These are phyloP conservation scores for Lumbricus terrestris DNA, from an alignment of 2,888 invertebrate genomes.

Conservation along the genomic window DNA sequence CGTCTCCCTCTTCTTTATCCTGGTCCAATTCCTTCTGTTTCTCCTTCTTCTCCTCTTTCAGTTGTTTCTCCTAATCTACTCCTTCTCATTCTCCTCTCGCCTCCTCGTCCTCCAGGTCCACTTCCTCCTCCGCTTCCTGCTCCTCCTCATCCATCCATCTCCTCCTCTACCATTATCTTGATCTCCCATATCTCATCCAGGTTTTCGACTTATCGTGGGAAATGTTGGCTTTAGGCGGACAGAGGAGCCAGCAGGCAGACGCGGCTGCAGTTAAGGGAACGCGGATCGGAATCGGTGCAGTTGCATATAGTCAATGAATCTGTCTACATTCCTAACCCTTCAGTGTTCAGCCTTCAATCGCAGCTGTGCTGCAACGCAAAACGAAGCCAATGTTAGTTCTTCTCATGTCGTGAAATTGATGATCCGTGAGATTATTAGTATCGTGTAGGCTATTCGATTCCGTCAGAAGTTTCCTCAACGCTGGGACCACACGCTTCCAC, in stretches of 20 bases:
- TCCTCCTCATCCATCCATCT: background rate
- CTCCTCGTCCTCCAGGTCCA: background rate
- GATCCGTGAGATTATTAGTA: background rate
- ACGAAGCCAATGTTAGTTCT: background rate
- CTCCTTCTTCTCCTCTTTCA: too few species aligned
- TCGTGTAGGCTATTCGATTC: background rate
- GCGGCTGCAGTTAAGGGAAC: background rate
- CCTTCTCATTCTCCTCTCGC: too few species aligned
- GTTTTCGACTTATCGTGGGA: background rate
- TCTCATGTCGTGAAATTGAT: background rate
- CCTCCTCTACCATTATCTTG: background rate
- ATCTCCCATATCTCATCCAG: background rate
- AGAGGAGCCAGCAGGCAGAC: background rate
- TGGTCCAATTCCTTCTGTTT: too few species aligned
- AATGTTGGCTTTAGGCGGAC: background rate
- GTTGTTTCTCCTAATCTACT: too few species aligned
- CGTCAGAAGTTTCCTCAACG: background rate
- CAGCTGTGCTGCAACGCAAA: background rate
- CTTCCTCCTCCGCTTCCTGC: background rate
- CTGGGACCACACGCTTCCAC: background rate
- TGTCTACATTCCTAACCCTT: background rate
- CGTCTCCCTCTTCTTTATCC: too few species aligned
- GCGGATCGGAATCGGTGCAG: background rate
- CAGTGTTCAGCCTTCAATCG: background rate
- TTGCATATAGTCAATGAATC: background rate